phyloP scores from a whole-genome alignment of 30 jellyfish, hydroid and myxozoan species.

The Aurelia sp. region DNA sequence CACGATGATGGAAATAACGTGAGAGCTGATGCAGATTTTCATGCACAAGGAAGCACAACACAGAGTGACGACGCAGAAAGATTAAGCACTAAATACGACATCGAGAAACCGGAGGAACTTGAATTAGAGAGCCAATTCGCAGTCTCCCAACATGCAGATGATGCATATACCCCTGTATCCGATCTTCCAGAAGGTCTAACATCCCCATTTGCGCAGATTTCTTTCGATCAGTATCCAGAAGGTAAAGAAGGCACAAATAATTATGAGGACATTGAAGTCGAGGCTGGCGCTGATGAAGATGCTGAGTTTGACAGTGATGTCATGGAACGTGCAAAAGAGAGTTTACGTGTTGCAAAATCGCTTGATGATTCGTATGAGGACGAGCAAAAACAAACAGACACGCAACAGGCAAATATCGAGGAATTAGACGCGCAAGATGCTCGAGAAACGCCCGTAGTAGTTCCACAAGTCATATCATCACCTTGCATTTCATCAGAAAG shows the following conservation, averaged over 20 bases:
- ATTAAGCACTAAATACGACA: too few species aligned
- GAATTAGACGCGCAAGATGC: neutral
- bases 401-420: neutral
- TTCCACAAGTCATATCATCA: slow-evolving; percentile 58
- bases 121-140: too few species aligned
- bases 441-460: slow-evolving; percentile 4
- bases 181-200: slow-evolving; percentile 61
- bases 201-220: slow-evolving; percentile 38
- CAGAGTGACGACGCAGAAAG: too few species aligned
- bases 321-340: slow-evolving; percentile 59
- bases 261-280: neutral
- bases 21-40: neutral
- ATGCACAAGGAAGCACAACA: too few species aligned
- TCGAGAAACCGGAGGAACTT: too few species aligned
- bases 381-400: neutral
- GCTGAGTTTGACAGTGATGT: slow-evolving; percentile 32
- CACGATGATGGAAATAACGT: neutral
- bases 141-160: neutral
- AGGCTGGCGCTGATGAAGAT: slow-evolving; percentile 6
- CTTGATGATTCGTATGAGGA: slow-evolving; percentile 55
- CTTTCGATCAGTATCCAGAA: slow-evolving; percentile 26
- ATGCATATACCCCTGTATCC: slow-evolving; percentile 55
- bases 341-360: slow-evolving; percentile 47
- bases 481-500: slow-evolving; percentile 52
- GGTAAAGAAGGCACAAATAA: neutral